Evolutionary conservation across 2,797 vertebrate species (phyloP).

Genomic region (Tokudaia muenninki): DNA sequence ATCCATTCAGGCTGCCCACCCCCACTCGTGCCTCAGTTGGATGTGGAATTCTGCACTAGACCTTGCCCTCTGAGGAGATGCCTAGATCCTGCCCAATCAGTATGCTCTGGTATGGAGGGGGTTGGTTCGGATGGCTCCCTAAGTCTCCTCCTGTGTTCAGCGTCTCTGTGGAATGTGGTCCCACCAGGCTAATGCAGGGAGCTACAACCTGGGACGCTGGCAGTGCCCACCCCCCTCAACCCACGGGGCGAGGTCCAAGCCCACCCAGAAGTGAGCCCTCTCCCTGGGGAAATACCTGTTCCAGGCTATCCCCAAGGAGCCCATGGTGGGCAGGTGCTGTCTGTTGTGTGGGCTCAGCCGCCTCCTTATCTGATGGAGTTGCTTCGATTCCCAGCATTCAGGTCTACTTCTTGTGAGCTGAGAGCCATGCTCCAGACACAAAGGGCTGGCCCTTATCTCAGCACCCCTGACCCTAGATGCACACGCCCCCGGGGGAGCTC

Average conservation of each 20-base stretch:
- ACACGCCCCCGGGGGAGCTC: conserved; percentile 69
- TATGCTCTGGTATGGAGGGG: not conserved
- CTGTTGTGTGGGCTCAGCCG: not conserved
- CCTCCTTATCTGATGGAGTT: conserved; percentile 92
- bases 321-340: not conserved
- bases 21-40: not conserved
- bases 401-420: conserved; percentile 92
- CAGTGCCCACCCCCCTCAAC: not conserved
- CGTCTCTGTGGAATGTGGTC: not conserved
- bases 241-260: not conserved
- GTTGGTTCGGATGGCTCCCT: not conserved
- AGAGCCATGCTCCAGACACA: conserved; percentile 95
- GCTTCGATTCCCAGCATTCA: conserved; percentile 91
- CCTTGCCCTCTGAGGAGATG: not conserved
- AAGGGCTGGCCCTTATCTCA: conserved; percentile 93
- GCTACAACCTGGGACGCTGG: not conserved
- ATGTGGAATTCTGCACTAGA: too few relatives aligned
- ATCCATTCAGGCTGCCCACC: too few relatives aligned
- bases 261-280: not conserved
- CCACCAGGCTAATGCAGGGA: not conserved
- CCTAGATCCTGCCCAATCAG: rapidly evolving
- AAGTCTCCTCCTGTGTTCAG: rapidly evolving
- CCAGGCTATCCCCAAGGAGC: not conserved
- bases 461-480: conserved; percentile 90
- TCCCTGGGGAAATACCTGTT: not conserved